Evolutionary conservation across 2,888 invertebrate genomes (phyloP).

Genomic region (Beris chalybata): DNA sequence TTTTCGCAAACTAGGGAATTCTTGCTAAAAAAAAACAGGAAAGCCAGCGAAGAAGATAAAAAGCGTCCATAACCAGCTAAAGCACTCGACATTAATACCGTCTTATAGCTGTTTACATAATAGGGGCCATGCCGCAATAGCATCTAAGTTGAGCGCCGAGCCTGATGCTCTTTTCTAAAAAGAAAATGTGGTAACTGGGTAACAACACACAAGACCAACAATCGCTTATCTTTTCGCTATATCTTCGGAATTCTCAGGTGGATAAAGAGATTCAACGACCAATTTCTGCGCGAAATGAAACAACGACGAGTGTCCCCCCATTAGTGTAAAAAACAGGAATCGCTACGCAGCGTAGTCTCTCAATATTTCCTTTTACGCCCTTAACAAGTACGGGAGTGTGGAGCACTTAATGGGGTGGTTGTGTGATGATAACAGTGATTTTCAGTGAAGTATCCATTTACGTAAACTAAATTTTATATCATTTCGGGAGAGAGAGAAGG

Average conservation of each 20-base stretch:
- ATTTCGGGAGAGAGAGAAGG: no score
- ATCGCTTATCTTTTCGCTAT: no score
- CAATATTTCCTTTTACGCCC: no score
- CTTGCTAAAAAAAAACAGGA: not conserved
- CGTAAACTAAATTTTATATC: no score
- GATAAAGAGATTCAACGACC: constrained; percentile 32
- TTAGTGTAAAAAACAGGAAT: no score
- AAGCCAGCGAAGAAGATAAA: constrained; percentile 26
- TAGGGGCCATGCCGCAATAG: constrained; percentile 29
- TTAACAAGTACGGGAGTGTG: no score
- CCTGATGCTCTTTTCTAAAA: no score
- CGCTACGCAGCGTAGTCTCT: no score
- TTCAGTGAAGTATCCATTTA: no score
- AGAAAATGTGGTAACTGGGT: not conserved
- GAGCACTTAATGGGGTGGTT: no score
- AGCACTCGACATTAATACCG: constrained; percentile 38
- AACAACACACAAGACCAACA: constrained; percentile 5
- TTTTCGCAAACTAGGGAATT: constrained; percentile 9
- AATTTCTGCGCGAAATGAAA: constrained; percentile 18
- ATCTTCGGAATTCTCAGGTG: constrained; percentile 31
- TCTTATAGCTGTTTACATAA: constrained; percentile 38
- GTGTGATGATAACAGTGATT: no score
- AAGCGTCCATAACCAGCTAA: constrained; percentile 36
- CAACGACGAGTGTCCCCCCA: no score
- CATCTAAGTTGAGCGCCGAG: constrained; percentile 3